Evolutionary conservation across 2,797 vertebrate genomes (phyloP).

Genomic region (Brachyrhaphis roseni): DNA sequence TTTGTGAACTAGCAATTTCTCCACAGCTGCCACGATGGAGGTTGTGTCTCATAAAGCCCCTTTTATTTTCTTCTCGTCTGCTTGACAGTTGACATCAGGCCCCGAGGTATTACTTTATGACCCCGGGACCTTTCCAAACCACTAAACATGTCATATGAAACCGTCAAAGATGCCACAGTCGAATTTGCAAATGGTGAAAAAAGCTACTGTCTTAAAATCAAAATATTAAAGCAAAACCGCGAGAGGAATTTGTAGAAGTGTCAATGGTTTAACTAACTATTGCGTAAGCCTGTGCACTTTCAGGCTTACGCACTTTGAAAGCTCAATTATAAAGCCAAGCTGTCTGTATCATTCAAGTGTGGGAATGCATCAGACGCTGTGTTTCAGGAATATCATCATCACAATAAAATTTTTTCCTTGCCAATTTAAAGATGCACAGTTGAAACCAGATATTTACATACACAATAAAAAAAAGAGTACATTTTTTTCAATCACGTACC

Average conservation of each 20-base stretch:
- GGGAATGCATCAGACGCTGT: not conserved
- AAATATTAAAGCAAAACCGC: conserved; percentile 40
- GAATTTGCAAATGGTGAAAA: conserved; percentile 18
- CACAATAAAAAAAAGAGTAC: not conserved
- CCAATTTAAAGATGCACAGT: conserved; percentile 29
- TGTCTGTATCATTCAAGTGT: not conserved
- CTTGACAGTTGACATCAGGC: conserved; percentile 32
- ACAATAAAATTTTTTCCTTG: conserved; percentile 10
- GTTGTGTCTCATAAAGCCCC: conserved; percentile 2
- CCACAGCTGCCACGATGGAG: conserved; percentile 16
- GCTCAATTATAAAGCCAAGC: conserved; percentile 50
- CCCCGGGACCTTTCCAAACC: conserved; percentile 29
- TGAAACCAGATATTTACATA: not conserved
- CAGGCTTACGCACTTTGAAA: conserved; percentile 25
- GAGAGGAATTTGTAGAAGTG: conserved; percentile 39
- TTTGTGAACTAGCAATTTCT: conserved; percentile 9
- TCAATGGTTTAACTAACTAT: conserved; percentile 49
- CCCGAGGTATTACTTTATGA: conserved; percentile 33
- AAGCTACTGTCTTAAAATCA: conserved; percentile 10
- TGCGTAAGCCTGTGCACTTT: conserved; percentile 45
- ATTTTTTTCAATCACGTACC: not conserved
- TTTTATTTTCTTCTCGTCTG: not conserved
- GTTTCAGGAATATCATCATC: conserved; percentile 9
- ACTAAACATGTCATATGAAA: conserved; percentile 35
- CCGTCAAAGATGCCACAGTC: conserved; percentile 27